Base-by-base conservation (phyloP, 2,113 vertebrate genomes). In the Egretta garzetta region DNA sequence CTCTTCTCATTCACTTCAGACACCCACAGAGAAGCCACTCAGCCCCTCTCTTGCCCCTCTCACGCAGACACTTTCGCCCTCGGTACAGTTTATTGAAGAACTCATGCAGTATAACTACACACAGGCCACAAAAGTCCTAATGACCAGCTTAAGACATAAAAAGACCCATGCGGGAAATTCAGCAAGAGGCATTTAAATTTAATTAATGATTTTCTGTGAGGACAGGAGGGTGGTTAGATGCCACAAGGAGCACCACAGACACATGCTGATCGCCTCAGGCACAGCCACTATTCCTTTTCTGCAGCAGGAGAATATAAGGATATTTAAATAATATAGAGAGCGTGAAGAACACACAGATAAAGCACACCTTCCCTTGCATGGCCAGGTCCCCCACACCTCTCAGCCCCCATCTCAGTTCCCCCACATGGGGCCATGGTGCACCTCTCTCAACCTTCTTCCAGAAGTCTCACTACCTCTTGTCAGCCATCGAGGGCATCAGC, bases 1-100 rank as follows among this genome's bases (percentile, higher is more conserved):
- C 18, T 26, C 32, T 92, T 86, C 59, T 90, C 55, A 66, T 94
- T 90, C 55, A 71, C 27, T 89, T 92, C 90, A 80, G 68, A 64
- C 14, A 62, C 63, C 33, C 80, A 73, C 19, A 35, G 72, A 91
- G 75, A 86, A 94, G 80, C 39, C 56, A 86, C 52, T 80, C 75
- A 68, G 47, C 39, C 71, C 59, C n/a, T 56, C 39, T 86, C 43
- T 85, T 1, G 0, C 22, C 35, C 37, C 32, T 50, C 59, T 80
- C 37, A 41, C 10, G 9, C 23, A 80, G 82, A 53, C 37, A 35
- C 47, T 83, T 86, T 63, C 19, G 0, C 63, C 55, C 75, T 74
- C 6, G 0, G 27, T 72, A 56, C n/a, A 35, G 45, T 72, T 72
- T 90, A 49, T 73, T 90, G 53, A 85, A 94, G 70, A 80, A 52